A percentile compares a stretch with the other conserved stretches of the same genome.
Conservation (phyloP, 2,888 invertebrate genomes). For the Synergus laeviventris region DNA sequence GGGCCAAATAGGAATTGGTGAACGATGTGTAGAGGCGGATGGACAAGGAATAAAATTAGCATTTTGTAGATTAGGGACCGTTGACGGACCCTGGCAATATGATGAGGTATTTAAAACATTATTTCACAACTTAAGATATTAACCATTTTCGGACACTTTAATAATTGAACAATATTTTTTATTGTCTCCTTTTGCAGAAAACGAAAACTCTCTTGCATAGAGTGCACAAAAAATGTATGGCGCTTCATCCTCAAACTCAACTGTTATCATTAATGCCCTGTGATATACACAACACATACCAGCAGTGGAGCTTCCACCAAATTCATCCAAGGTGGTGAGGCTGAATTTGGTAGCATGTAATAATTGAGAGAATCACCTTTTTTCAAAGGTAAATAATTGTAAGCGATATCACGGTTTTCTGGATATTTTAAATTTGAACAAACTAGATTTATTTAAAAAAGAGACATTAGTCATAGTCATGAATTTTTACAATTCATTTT, state of each 20-base stretch:
- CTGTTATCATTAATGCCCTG: slow-evolving; percentile 89
- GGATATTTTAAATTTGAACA: background rate
- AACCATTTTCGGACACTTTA: no score
- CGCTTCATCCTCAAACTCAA: slow-evolving; percentile 88
- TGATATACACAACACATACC: slow-evolving; percentile 90
- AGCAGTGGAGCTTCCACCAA: slow-evolving; percentile 91
- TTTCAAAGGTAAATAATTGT: slow-evolving; percentile 3
- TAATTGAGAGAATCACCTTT: background rate
- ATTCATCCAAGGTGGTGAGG: slow-evolving; percentile 82
- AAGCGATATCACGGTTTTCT: slow-evolving; percentile 37
- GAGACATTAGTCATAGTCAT: background rate
- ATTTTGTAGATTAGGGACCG: slow-evolving; percentile 93
- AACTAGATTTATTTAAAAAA: slow-evolving; percentile 1
- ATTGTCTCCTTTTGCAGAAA: slow-evolving; percentile 70
- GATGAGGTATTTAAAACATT: slow-evolving; percentile 79
- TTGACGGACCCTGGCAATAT: slow-evolving; percentile 96
- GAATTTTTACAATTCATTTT: background rate
- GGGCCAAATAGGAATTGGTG: slow-evolving; percentile 96
- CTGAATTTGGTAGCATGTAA: background rate
- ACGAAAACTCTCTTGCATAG: slow-evolving; percentile 86
- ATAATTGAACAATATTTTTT: no score
- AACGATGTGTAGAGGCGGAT: slow-evolving; percentile 95
- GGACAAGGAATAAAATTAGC: slow-evolving; percentile 90
- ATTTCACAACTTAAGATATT: background rate
- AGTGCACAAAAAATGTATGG: slow-evolving; percentile 88